phyloP scores from a whole-genome alignment of 2,888 invertebrate species.

The Latrodectus elegans region DNA sequence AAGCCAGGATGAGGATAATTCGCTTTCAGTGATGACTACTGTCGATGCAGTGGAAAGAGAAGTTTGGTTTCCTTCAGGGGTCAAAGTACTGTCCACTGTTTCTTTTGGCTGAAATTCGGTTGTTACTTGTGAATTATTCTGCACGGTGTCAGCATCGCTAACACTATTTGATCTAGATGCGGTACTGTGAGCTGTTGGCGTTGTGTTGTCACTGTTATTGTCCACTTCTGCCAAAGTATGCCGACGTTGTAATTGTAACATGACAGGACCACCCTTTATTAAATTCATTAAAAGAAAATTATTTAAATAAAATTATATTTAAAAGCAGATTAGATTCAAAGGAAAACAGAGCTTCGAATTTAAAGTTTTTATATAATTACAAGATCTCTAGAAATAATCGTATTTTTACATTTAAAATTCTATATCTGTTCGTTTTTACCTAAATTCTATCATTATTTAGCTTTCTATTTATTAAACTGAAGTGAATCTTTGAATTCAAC shows the following conservation, averaged over 20 bases:
- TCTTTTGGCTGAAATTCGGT: background rate
- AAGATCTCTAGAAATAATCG: too few species aligned
- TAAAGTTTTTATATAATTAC: too few species aligned
- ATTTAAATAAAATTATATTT: too few species aligned
- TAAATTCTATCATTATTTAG: too few species aligned
- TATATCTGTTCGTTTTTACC: too few species aligned
- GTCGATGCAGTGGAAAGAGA: slow-evolving; percentile 8
- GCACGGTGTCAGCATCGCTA: background rate
- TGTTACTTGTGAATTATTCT: background rate
- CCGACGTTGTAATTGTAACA: slow-evolving; percentile 30
- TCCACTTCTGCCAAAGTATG: slow-evolving; percentile 23
- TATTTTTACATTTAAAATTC: too few species aligned
- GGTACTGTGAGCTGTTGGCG: background rate
- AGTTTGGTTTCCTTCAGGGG: background rate
- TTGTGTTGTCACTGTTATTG: background rate
- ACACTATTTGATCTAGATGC: slow-evolving; percentile 29
- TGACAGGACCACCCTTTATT: slow-evolving; percentile 10
- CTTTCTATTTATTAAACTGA: too few species aligned
- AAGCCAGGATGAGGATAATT: slow-evolving; percentile 43
- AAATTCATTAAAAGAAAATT: too few species aligned
- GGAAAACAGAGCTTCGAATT: too few species aligned
- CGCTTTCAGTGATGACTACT: slow-evolving; percentile 45
- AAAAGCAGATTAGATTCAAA: too few species aligned
- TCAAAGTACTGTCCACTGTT: background rate
- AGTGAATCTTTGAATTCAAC: too few species aligned